Conservation (phyloP, 1,140 invertebrate species). For the Listronotus bonariensis region DNA sequence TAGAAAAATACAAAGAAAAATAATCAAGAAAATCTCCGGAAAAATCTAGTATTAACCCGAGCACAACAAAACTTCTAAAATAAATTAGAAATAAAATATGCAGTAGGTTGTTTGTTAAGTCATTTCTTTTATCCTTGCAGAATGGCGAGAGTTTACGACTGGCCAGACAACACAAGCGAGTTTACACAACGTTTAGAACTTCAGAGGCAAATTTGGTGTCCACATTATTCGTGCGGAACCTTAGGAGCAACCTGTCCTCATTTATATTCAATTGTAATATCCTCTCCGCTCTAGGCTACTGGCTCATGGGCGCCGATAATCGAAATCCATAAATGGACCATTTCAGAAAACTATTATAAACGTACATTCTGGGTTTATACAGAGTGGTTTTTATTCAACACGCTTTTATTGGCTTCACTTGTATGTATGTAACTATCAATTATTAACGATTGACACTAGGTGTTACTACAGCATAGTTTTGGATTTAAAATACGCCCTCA, state of each 20-base stretch:
- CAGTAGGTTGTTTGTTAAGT: no score
- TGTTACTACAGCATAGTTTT: no score
- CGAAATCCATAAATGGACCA: constrained; percentile 21
- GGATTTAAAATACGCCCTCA: no score
- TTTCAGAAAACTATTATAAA: constrained; percentile 21
- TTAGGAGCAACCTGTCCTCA: constrained; percentile 13
- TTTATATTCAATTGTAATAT: constrained; percentile 21
- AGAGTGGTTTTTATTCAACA: no score
- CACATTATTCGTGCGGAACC: constrained; percentile 11
- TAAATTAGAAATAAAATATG: no score
- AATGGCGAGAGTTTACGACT: constrained; percentile 6
- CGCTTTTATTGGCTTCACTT: no score
- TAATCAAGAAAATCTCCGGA: no score
- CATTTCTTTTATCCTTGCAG: constrained; percentile 1
- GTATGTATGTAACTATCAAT: no score
- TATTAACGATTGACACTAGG: no score
- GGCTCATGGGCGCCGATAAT: constrained; percentile 26
- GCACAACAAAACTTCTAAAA: no score
- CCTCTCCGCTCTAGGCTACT: constrained; percentile 11
- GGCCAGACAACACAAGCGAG: constrained; percentile 5
- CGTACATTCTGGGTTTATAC: constrained; percentile 13
- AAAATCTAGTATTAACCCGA: no score
- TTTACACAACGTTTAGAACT: constrained; percentile 9
- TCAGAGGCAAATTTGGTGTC: constrained; percentile 16
- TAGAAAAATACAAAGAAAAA: no score